Base-by-base conservation (phyloP, 2,888 invertebrate species). In the Ctenicera cuprea region DNA sequence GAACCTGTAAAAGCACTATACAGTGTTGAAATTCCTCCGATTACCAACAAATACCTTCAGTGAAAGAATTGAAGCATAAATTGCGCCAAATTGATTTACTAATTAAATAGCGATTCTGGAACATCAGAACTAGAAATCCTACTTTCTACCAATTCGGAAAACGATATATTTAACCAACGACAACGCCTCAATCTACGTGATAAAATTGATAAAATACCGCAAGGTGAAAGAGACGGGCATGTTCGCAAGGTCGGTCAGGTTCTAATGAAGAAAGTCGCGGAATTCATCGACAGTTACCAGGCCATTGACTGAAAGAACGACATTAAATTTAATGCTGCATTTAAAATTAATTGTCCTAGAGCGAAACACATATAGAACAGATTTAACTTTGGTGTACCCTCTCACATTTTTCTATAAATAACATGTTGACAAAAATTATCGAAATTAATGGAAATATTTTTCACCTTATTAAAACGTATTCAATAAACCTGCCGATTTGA, bases 191-290 rank as follows among this genome's bases (percentile, higher is more conserved):
- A 14, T 16, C 12, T 7, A 3, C 4, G 52, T 11, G 33, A 33
- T 33, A 54, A 65, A 52, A 38, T 38, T 54, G 22, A 52, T 65
- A 33, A 65, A 65, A 52, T 65, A 52, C 50, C 54, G 54, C 30
- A 66, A 67, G 61, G 68, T 66, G 68, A 68, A 59, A 68, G 68
- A 62, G 62, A 62, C 45, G 41, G 45, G 43, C 68, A 59, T n/a
- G 59, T 20, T 38, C 22, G 18, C 48, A 59, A 59, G 59, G 68
- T 68, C 59, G 48, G 41, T 59, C 68, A 59, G 68, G 67, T 59
- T 59, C 45, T 26, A 12, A 9, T 38, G 61, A 59, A 68, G 68
- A 68, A 68, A 68, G 68, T 68, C 20, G 68, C 41, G 61, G 61
- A 68, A 68, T 68, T 37, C 38, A 20, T 59, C 37, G 57, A 57